Evolutionary conservation across 2,888 invertebrate genomes (phyloP).

Genomic region (Eubasilissa splendida): DNA sequence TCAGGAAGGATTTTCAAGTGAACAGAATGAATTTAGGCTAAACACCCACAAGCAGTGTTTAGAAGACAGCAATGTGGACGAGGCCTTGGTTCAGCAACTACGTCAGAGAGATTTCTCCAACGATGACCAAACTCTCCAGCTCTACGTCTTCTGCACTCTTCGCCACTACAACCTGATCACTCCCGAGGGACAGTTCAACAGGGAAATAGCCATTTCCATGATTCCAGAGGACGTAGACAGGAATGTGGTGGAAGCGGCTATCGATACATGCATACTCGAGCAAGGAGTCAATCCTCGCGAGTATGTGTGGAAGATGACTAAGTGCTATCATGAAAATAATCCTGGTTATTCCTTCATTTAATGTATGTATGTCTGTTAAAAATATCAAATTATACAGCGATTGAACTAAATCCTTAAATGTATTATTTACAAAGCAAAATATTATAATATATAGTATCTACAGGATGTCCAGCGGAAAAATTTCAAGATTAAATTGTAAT

Average conservation of each 20-base stretch:
- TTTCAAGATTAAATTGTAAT: too few species aligned
- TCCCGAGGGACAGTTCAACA: conserved; percentile 53
- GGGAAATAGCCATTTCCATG: conserved; percentile 53
- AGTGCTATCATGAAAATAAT: conserved; percentile 52
- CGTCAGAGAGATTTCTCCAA: conserved; percentile 60
- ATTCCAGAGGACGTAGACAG: conserved; percentile 47
- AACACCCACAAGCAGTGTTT: conserved; percentile 59
- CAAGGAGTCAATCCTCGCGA: conserved; percentile 41
- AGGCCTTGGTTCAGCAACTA: conserved; percentile 60
- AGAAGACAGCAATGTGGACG: conserved; percentile 60
- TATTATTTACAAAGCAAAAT: too few species aligned
- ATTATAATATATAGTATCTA: too few species aligned
- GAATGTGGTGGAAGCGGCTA: conserved; percentile 44
- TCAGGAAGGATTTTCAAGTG: conserved; percentile 21
- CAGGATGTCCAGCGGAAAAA: too few species aligned
- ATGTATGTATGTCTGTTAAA: not conserved
- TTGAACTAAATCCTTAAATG: too few species aligned
- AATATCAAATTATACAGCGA: too few species aligned
- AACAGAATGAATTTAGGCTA: conserved; percentile 23
- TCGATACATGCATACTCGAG: conserved; percentile 51
- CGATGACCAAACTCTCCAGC: conserved; percentile 59
- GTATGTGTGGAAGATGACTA: conserved; percentile 47
- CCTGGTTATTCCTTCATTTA: conserved; percentile 49
- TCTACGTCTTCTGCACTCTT: conserved; percentile 60
- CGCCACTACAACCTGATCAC: conserved; percentile 50